Conservation (phyloP, 2,888 invertebrate species). For the Agrochola litura region DNA sequence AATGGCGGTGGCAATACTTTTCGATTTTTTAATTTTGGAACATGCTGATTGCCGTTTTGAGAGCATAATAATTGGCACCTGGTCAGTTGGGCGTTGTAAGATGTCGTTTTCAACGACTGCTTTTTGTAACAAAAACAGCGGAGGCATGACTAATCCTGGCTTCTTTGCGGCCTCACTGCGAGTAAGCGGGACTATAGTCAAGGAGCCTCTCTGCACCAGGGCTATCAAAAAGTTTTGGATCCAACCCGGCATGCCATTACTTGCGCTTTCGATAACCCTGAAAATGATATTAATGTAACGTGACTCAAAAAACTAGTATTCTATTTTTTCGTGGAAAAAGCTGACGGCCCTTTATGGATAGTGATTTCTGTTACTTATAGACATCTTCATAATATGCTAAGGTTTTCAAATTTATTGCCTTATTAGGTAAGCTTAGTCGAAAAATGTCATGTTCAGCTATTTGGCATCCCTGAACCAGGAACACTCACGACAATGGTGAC, state of each 20-base stretch:
- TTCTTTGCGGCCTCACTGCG: conserved; percentile 73
- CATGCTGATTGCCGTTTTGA: neutral
- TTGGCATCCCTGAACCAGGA: neutral
- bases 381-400: neutral
- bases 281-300: neutral
- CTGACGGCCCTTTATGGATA: neutral
- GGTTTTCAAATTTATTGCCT: neutral
- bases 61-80: conserved; percentile 49
- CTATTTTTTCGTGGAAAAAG: neutral
- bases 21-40: neutral
- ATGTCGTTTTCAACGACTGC: conserved; percentile 38
- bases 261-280: conserved; percentile 90
- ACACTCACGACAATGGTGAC: neutral
- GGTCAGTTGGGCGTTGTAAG: conserved; percentile 46
- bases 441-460: neutral
- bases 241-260: conserved; percentile 92
- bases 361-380: too few species aligned
- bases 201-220: conserved; percentile 88
- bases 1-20: neutral
- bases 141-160: conserved; percentile 77
- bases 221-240: conserved; percentile 92
- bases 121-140: conserved; percentile 68
- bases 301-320: neutral
- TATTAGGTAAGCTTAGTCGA: neutral
- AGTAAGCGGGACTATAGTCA: conserved; percentile 84